Conservation (phyloP, 1,140 invertebrate genomes). For the Harpegnathos saltator region DNA sequence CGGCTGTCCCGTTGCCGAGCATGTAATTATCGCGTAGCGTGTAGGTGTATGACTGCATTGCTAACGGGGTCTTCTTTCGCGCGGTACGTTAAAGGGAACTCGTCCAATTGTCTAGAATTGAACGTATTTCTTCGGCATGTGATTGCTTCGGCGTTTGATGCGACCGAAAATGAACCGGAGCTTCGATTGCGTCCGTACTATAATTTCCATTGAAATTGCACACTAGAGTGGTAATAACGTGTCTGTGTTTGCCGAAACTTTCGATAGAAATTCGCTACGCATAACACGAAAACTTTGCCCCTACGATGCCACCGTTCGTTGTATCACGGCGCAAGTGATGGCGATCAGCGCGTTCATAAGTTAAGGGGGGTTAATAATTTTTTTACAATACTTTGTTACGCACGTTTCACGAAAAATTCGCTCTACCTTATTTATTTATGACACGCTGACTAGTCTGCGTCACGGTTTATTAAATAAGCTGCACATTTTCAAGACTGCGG, state of each 20-base stretch:
- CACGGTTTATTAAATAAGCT: conserved; percentile 18
- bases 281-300: conserved; percentile 1
- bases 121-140: background rate
- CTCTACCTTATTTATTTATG: background rate
- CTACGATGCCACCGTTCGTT: background rate
- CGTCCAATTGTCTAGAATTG: conserved; percentile 17
- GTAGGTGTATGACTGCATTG: conserved; percentile 62
- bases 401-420: background rate
- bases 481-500: background rate
- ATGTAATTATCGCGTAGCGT: conserved; percentile 83
- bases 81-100: conserved; percentile 40
- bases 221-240: background rate
- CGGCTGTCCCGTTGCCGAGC: conserved; percentile 78
- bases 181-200: background rate
- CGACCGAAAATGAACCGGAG: background rate
- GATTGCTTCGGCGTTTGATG: background rate
- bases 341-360: background rate
- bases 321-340: background rate
- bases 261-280: background rate
- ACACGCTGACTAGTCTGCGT: background rate
- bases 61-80: conserved; percentile 73
- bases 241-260: background rate
- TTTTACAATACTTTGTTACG: conserved; percentile 12
- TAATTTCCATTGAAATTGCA: background rate
- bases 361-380: background rate